Base-by-base conservation (phyloP, 2,797 vertebrate genomes). In the Squalus acanthias region DNA sequence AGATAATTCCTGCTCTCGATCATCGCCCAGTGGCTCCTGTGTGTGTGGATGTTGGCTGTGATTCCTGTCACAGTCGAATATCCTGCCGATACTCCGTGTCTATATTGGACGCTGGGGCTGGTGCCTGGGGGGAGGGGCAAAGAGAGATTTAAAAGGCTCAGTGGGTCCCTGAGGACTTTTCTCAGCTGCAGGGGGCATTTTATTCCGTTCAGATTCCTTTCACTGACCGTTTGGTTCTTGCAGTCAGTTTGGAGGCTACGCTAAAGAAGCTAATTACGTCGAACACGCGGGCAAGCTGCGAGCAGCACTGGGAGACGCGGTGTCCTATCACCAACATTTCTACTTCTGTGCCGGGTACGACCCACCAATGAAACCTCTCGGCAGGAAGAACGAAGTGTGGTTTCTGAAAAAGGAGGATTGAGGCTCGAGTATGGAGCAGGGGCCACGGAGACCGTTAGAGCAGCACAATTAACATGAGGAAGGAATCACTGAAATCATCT, bases 371-470 rank as follows among this genome's bases (percentile, higher is more conserved):
- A 99, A 99, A 97, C 99, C 98, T 96, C 99, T 99, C 0, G 98
- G 98, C 96, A 98, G 99, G 26, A 98, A 98, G 96, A 99, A 99
- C 1, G 99, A 99, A 97, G 98, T 99, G 97, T 99, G 99, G 99
- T 98, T 99, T 96, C 97, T 99, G 97, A 99, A 99, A 97, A 98
- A 98, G 12, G 98, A 98, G 69, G 46, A 2, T 6, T 20, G 46
- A 46, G 6, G 0, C 0, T 15, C 39, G 39, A 20, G 3, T 22
- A 39, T 22, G 46, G 3, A 50, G 82, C 0, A 4, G 39, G 24
- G 5, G 0, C 22, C 17, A 24, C 82, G 22, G 46, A 15, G 53
- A 89, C 1, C 3, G 57, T 10, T 0, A 29, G 10, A 20, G 39
- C n/a, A 15, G 3, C n/a, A 39, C 76, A 17, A 17, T 2, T 0